These are phyloP conservation scores for Lepeophtheirus salmonis DNA, from an alignment of 1,140 invertebrate genomes.

Conservation along the genomic window DNA sequence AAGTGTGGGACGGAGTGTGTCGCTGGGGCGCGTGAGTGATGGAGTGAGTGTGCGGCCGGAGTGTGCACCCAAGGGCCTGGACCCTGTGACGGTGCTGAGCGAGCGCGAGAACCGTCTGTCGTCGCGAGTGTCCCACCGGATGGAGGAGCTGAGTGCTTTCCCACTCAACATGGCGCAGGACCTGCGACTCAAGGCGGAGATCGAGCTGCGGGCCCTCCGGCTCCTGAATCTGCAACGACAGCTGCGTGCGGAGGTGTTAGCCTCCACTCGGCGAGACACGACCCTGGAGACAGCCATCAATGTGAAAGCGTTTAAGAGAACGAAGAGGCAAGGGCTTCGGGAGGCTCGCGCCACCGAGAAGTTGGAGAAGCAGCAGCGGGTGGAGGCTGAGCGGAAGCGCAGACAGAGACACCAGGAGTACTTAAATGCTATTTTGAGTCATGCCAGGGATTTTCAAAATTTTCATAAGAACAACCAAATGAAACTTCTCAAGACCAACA, in stretches of 20 bases:
- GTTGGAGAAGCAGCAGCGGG: constrained; percentile 92
- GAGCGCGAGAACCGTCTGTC: constrained; percentile 83
- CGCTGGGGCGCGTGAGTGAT: too few relatives aligned
- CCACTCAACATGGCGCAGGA: constrained; percentile 81
- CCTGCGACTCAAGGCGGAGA: constrained; percentile 72
- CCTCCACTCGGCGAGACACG: constrained; percentile 75
- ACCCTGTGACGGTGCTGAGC: constrained; percentile 74
- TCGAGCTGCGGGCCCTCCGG: constrained; percentile 74
- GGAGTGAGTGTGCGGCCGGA: too few relatives aligned
- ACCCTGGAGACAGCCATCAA: constrained; percentile 90
- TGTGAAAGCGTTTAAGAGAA: constrained; percentile 86
- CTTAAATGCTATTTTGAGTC: constrained; percentile 76
- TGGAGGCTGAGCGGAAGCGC: constrained; percentile 85
- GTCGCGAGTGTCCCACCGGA: constrained; percentile 58
- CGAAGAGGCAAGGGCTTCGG: constrained; percentile 78
- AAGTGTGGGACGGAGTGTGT: too few relatives aligned
- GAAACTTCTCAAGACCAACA: constrained; percentile 76
- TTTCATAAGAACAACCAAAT: constrained; percentile 74
- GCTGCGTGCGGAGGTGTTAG: constrained; percentile 59
- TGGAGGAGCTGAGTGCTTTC: constrained; percentile 57
- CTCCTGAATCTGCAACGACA: constrained; percentile 89
- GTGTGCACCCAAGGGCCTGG: too few relatives aligned
- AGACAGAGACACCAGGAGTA: constrained; percentile 79
- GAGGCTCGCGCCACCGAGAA: constrained; percentile 95
- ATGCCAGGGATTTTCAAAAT: constrained; percentile 94